phyloP scores from a whole-genome alignment of 2,888 invertebrate species.

The Disparrhopalites patrizii region DNA sequence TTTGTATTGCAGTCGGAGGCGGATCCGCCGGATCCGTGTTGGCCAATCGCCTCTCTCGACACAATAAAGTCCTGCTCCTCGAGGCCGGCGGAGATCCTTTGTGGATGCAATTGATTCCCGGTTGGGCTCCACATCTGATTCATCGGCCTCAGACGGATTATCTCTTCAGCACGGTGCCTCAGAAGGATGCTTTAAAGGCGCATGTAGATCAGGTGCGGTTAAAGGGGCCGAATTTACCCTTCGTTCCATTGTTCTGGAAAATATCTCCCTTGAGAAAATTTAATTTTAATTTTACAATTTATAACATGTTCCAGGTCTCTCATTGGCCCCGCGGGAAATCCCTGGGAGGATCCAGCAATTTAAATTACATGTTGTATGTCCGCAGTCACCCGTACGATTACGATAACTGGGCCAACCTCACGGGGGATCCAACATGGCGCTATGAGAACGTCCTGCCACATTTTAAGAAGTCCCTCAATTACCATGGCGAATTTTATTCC shows the following conservation, averaged over 20 bases:
- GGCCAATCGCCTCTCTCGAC: slow-evolving; percentile 57
- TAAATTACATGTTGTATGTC: slow-evolving; percentile 37
- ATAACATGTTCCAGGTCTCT: neutral
- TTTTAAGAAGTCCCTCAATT: slow-evolving; percentile 34
- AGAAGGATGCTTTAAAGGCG: slow-evolving; percentile 58
- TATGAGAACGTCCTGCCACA: slow-evolving; percentile 21
- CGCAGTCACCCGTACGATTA: slow-evolving; percentile 22
- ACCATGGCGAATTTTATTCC: slow-evolving; percentile 30
- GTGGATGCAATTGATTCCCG: slow-evolving; percentile 35
- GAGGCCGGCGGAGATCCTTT: slow-evolving; percentile 65
- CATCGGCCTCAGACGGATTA: slow-evolving; percentile 66
- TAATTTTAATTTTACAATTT: no score
- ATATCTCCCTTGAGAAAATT: no score
- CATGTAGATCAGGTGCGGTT: neutral
- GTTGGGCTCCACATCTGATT: slow-evolving; percentile 55
- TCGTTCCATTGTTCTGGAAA: no score
- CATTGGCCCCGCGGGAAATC: neutral
- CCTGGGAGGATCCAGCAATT: slow-evolving; percentile 24
- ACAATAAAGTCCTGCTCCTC: slow-evolving; percentile 58
- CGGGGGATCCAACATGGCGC: slow-evolving; percentile 16
- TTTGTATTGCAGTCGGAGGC: slow-evolving; percentile 34
- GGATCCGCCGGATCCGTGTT: slow-evolving; percentile 59
- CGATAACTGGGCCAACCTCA: slow-evolving; percentile 22
- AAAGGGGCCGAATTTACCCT: no score
- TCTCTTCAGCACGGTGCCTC: slow-evolving; percentile 65